These are phyloP conservation scores for Muscina levida DNA, from an alignment of 2,888 invertebrate genomes.

Conservation along the genomic window DNA sequence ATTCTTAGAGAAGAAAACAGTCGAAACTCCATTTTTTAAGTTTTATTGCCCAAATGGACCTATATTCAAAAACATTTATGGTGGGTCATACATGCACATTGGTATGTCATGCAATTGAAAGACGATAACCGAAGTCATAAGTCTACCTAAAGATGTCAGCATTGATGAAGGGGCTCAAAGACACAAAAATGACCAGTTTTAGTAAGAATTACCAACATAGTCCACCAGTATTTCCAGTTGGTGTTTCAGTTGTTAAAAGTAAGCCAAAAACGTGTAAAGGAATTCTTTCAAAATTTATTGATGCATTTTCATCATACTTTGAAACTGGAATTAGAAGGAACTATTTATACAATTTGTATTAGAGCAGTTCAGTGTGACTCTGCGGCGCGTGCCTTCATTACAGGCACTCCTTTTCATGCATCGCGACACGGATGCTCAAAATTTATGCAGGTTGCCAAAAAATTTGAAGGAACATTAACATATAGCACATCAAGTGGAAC, in stretches of 20 bases:
- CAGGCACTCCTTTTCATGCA: slow-evolving; percentile 33
- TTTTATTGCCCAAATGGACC: neutral
- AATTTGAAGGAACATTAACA: slow-evolving; percentile 45
- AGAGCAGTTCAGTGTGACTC: slow-evolving; percentile 37
- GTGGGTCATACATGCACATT: too few species aligned
- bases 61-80: neutral
- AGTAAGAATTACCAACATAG: neutral
- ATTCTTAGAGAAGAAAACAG: slow-evolving; percentile 26
- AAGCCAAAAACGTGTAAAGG: neutral
- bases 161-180: slow-evolving; percentile 1
- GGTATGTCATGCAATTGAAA: neutral
- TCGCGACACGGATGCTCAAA: slow-evolving; percentile 38
- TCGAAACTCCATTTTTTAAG: slow-evolving; percentile 1
- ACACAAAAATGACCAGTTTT: neutral
- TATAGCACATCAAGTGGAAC: slow-evolving; percentile 44
- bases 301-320: neutral
- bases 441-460: neutral
- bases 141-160: neutral
- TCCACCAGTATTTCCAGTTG: neutral
- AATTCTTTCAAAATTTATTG: neutral
- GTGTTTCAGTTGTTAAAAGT: neutral
- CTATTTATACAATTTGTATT: neutral
- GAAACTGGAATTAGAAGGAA: neutral
- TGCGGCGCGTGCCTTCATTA: slow-evolving; percentile 34
- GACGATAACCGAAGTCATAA: neutral